Conservation (phyloP, 2,113 vertebrate genomes). For the Paradisaea rubra region DNA sequence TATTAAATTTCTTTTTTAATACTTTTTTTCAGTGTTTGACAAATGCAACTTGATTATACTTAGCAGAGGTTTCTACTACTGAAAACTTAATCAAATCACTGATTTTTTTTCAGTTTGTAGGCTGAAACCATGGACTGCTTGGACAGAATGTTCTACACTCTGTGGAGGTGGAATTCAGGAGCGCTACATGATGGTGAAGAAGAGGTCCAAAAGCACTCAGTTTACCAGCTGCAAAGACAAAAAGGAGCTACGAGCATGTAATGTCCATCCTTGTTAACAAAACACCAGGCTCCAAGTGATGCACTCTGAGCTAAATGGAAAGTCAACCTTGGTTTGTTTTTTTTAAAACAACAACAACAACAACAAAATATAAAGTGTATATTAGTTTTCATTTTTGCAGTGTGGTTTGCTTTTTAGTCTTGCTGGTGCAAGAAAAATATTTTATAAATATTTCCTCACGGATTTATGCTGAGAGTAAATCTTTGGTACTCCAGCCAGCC, state of each 20-base stretch:
- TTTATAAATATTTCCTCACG: constrained; percentile 66
- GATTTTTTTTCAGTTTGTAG: constrained; percentile 78
- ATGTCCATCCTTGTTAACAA: constrained; percentile 92
- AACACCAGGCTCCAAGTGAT: constrained; percentile 50
- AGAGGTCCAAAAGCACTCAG: constrained; percentile 88
- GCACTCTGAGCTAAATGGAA: constrained; percentile 72
- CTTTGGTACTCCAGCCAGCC: constrained; percentile 53
- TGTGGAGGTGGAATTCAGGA: constrained; percentile 97
- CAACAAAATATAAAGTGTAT: constrained; percentile 54
- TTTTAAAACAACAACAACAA: constrained; percentile 50
- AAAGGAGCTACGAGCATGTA: constrained; percentile 96
- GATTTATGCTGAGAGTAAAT: constrained; percentile 39
- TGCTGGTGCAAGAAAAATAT: constrained; percentile 70
- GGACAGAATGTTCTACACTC: constrained; percentile 91
- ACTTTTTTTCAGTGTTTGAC: background rate
- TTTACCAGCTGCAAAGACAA: constrained; percentile 96
- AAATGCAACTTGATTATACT: background rate
- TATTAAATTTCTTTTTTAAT: background rate
- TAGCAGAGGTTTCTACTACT: background rate
- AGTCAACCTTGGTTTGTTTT: constrained; percentile 69
- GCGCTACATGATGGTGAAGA: constrained; percentile 93
- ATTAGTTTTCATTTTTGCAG: constrained; percentile 75
- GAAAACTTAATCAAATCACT: background rate
- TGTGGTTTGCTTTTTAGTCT: constrained; percentile 73
- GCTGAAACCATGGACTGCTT: constrained; percentile 93